Base-by-base conservation (phyloP, 2,113 vertebrate species). In the Carassius carassius region DNA sequence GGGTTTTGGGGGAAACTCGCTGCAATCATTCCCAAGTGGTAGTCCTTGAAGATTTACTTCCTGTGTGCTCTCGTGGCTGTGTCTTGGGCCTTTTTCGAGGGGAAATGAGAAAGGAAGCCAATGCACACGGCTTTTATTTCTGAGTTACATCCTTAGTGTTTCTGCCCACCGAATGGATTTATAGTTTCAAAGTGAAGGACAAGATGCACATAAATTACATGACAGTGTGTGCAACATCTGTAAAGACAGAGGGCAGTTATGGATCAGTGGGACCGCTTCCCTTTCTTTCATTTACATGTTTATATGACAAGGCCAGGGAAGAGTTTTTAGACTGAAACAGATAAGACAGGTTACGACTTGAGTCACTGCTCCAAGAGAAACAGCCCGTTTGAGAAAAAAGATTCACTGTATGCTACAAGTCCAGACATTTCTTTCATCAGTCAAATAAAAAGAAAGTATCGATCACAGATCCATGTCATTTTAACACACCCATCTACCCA, bases 321-420 rank as follows among this genome's bases (percentile, higher is more conserved):
- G 81, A 75, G 11, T 58, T 70, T 84, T 44, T 29, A 65, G 73
- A 23, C 62, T 65, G 35, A 75, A 86, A 81, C 84, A 83, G 80
- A 77, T 85, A 80, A 87, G 79, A 84, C 89, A 83, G 78, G 88
- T 87, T 85, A 84, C 76, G 70, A 80, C 87, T 84, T 85, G 89
- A 82, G 69, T 85, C 83, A 54, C 29, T 75, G 21, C 13, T 51
- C 73, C 69, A 19, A 17, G 79, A 32, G 67, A 58, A 88, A 84
- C 49, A 23, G 25, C 17, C 41, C 67, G 19, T 56, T 89, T 44
- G 16, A 69, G 29, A 69, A 37, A 70, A 70, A 23, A 7, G 29
- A 83, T 82, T 84, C n/a, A 47, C 77, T 56, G 41, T 62, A 47
- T 82, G 58, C 70, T 88, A 74, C 88, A 90, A 82, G 86, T 89